Conservation (phyloP, 2,113 vertebrate species). For the Leucosticte australis region DNA sequence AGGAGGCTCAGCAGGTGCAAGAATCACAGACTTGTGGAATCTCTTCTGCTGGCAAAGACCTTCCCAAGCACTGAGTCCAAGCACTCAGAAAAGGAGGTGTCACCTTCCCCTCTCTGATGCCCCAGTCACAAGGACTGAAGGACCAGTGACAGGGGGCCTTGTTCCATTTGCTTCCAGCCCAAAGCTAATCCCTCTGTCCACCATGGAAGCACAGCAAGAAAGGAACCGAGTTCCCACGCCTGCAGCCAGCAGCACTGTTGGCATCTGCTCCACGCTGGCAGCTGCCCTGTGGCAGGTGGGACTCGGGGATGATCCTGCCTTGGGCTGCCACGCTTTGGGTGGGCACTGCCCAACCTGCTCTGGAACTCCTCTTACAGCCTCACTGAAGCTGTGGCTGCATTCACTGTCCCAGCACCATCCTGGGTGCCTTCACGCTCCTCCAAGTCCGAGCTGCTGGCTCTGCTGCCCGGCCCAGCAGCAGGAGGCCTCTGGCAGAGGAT, state of each 20-base stretch:
- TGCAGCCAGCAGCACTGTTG: background rate
- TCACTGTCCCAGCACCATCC: background rate
- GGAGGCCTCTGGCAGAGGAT: background rate
- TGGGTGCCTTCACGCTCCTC: rapidly evolving
- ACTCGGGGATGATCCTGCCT: background rate
- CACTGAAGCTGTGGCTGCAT: background rate
- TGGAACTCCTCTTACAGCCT: background rate
- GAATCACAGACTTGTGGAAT: background rate
- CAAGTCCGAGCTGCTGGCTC: background rate
- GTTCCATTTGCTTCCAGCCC: background rate
- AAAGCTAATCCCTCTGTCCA: background rate
- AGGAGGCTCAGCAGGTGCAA: background rate
- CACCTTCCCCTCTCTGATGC: background rate
- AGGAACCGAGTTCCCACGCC: too few relatives aligned
- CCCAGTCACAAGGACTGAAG: background rate
- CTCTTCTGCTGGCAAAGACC: background rate
- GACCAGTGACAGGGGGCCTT: background rate
- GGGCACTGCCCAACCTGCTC: background rate
- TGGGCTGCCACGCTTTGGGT: background rate
- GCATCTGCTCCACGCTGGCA: background rate
- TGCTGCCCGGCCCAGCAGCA: background rate
- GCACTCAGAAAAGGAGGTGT: background rate
- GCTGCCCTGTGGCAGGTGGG: too few relatives aligned
- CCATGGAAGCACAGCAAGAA: too few relatives aligned
- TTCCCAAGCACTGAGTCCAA: background rate